phyloP scores from a whole-genome alignment of 2,797 vertebrate genomes.

The Sorex maritimensis region DNA sequence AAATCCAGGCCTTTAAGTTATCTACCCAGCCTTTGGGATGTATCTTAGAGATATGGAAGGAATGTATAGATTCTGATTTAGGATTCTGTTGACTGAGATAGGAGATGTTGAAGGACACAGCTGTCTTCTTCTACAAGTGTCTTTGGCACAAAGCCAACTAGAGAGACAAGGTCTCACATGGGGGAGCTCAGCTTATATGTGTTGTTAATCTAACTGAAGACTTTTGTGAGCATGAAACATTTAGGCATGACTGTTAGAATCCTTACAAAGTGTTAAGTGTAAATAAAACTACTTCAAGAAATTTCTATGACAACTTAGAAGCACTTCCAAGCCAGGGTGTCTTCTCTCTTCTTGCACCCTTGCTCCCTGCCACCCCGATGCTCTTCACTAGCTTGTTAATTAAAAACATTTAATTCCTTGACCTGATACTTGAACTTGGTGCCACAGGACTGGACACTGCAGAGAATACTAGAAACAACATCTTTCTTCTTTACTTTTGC shows the following conservation, averaged over 20 bases:
- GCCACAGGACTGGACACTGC: not conserved
- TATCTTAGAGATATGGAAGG: not conserved
- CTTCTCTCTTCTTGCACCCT: not conserved
- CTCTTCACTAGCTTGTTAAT: not conserved
- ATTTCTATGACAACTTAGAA: not conserved
- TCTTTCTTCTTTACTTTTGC: not conserved
- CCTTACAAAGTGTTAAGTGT: not conserved
- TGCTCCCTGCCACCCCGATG: not conserved
- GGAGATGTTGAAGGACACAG: not conserved
- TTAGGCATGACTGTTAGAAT: not conserved
- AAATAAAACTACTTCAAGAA: not conserved
- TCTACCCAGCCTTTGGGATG: not conserved
- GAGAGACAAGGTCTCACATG: not conserved
- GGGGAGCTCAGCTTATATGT: not conserved
- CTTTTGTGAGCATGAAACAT: not conserved
- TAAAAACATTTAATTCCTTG: not conserved
- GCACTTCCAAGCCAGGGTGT: not conserved
- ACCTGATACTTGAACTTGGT: not conserved
- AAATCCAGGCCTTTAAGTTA: too few relatives aligned
- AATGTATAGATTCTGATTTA: not conserved
- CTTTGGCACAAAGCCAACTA: not conserved
- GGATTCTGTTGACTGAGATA: not conserved
- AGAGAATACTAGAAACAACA: conserved; percentile 32
- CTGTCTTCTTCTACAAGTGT: not conserved
- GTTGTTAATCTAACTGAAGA: not conserved